A percentile compares a stretch with the other conserved stretches of the same genome.
Evolutionary conservation across 2,797 vertebrate genomes (phyloP).

Genomic region (Pangasius sanitwongsei): DNA sequence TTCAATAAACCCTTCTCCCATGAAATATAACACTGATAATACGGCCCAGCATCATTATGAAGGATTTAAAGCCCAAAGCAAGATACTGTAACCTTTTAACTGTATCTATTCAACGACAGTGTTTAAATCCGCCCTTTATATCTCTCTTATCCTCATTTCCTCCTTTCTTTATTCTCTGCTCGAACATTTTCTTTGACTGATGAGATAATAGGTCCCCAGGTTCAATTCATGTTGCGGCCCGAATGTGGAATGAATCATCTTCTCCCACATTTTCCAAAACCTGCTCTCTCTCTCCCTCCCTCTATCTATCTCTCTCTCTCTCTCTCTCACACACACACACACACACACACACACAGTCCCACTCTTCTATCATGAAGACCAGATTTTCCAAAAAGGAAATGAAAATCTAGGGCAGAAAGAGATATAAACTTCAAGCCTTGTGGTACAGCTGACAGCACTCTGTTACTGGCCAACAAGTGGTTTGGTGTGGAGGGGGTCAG

Average conservation of each 20-base stretch:
- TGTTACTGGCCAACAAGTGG: conserved; percentile 55
- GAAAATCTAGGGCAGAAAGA: conserved; percentile 79
- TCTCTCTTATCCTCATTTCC: conserved; percentile 26
- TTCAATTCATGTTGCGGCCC: conserved; percentile 80
- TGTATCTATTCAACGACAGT: conserved; percentile 14
- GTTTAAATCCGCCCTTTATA: conserved; percentile 27
- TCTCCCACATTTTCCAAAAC: conserved; percentile 82
- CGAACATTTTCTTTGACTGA: conserved; percentile 49
- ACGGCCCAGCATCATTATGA: conserved; percentile 10
- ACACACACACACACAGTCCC: conserved; percentile 42
- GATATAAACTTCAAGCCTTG: conserved; percentile 80
- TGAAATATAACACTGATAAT: conserved; percentile 8
- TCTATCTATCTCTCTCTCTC: conserved; percentile 7
- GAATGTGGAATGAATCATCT: conserved; percentile 85
- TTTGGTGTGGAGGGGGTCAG: conserved; percentile 33
- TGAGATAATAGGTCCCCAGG: conserved; percentile 69
- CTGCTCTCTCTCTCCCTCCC: conserved; percentile 50
- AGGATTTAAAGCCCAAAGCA: conserved; percentile 21
- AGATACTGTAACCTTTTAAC: conserved; percentile 61
- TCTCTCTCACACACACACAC: not conserved
- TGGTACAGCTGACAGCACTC: conserved; percentile 80
- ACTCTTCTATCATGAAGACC: conserved; percentile 87
- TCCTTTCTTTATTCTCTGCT: conserved; percentile 70
- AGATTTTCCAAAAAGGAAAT: conserved; percentile 96
- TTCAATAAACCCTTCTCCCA: not conserved